Percentiles rank a stretch among this genome's conserved stretches.
Conservation (phyloP, 2,797 vertebrate species). For the Peromyscus attwateri region DNA sequence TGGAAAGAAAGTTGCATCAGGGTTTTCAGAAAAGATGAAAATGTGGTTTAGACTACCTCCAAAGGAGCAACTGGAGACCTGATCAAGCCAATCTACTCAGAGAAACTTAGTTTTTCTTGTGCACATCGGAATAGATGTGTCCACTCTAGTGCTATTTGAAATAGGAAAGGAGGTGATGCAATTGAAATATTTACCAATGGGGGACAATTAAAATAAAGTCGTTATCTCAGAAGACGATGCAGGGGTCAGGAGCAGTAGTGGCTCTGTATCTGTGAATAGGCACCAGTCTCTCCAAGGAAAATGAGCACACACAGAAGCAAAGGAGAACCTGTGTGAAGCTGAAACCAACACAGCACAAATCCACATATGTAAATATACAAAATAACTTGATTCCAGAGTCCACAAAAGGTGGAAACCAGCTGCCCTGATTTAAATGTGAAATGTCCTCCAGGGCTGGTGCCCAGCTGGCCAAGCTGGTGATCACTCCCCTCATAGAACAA, state of each 20-base stretch:
- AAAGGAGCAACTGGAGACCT: background rate
- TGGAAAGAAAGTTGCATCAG: background rate
- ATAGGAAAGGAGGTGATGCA: background rate
- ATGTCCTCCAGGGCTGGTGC: background rate
- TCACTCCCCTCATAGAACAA: background rate
- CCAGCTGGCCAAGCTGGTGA: background rate
- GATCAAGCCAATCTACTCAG: background rate
- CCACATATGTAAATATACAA: rapidly evolving
- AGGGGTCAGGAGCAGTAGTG: background rate
- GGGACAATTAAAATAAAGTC: background rate
- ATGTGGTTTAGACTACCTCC: background rate
- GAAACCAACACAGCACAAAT: background rate
- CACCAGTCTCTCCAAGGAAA: background rate
- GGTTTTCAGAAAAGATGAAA: background rate
- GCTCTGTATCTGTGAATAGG: rapidly evolving
- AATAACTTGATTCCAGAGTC: background rate
- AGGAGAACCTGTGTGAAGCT: background rate
- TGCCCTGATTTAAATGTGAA: background rate
- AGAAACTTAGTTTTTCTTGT: background rate
- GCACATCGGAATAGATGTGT: background rate
- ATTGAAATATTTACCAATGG: background rate
- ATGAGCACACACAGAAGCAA: background rate
- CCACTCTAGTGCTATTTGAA: background rate
- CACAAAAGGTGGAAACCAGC: background rate
- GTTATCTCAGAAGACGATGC: background rate